Conservation (phyloP, 2,888 invertebrate species). For the Toxonevra muliebris region DNA sequence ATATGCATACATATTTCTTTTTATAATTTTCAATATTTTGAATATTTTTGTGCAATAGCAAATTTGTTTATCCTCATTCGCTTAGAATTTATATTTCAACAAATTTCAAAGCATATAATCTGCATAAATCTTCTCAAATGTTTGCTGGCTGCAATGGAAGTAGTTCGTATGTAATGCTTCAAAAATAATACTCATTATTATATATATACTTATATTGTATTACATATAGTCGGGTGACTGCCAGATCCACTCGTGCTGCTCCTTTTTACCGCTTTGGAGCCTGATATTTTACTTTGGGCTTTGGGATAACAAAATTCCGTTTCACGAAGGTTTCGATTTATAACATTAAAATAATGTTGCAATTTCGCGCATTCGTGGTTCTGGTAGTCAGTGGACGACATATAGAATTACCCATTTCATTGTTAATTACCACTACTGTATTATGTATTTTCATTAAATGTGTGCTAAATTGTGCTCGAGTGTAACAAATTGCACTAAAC, state of each 20-base stretch:
- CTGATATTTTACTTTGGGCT: neutral
- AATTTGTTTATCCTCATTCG: constrained; percentile 16
- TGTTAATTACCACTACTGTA: too few species aligned
- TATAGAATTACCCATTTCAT: too few species aligned
- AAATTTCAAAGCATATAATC: constrained; percentile 52
- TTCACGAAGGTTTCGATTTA: too few species aligned
- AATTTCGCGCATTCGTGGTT: too few species aligned
- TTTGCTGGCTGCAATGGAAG: constrained; percentile 58
- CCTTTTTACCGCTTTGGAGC: neutral
- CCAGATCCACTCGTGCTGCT: neutral
- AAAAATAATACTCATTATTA: too few species aligned
- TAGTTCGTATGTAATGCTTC: constrained; percentile 2
- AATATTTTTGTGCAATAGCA: neutral
- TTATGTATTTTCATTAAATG: too few species aligned
- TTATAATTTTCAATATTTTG: constrained; percentile 20
- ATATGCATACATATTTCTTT: constrained; percentile 18
- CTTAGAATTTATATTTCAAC: constrained; percentile 22
- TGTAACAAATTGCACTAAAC: constrained; percentile 3
- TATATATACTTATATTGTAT: too few species aligned
- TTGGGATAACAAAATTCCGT: too few species aligned
- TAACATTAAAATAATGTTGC: too few species aligned
- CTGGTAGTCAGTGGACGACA: too few species aligned
- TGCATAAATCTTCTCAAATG: constrained; percentile 57
- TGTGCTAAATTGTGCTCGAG: neutral
- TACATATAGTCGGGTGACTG: neutral